phyloP scores from a whole-genome alignment of 2,113 vertebrate species.

The Trematocara stigmaticum region DNA sequence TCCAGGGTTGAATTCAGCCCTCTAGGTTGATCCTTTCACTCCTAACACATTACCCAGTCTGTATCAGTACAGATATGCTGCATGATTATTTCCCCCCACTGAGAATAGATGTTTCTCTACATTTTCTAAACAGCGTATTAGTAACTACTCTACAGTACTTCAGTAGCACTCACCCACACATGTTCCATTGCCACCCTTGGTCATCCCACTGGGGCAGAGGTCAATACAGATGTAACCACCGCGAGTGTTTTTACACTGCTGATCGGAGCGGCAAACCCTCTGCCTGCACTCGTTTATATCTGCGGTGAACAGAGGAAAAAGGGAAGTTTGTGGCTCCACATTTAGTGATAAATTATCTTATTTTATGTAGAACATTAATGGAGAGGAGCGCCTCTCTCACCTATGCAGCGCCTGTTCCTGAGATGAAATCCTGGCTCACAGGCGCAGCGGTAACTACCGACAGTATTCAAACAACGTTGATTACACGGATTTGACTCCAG shows the following conservation, averaged over 20 bases:
- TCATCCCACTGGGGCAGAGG: constrained; percentile 92
- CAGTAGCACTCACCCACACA: constrained; percentile 83
- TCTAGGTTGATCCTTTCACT: neutral
- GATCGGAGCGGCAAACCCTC: constrained; percentile 87
- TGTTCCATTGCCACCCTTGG: constrained; percentile 85
- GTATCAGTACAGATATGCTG: neutral
- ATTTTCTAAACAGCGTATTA: neutral
- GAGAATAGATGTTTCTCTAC: neutral
- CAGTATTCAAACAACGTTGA: constrained; percentile 88
- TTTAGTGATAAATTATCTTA: neutral
- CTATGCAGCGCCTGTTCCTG: constrained; percentile 87
- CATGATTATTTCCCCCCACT: accelerated
- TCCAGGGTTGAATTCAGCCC: neutral
- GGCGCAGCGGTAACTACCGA: constrained; percentile 92
- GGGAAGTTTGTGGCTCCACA: neutral
- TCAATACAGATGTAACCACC: constrained; percentile 95
- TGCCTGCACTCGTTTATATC: constrained; percentile 96
- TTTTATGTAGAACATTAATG: neutral
- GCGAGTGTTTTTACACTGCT: constrained; percentile 92
- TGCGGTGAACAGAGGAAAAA: constrained; percentile 36
- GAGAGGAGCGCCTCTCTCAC: constrained; percentile 60
- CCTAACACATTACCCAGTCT: neutral
- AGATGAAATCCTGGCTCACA: constrained; percentile 92
- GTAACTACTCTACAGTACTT: neutral
- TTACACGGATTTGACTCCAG: constrained; percentile 88